These are phyloP conservation scores for Meda fulgida DNA, from an alignment of 2,797 vertebrate species.

Conservation along the genomic window DNA sequence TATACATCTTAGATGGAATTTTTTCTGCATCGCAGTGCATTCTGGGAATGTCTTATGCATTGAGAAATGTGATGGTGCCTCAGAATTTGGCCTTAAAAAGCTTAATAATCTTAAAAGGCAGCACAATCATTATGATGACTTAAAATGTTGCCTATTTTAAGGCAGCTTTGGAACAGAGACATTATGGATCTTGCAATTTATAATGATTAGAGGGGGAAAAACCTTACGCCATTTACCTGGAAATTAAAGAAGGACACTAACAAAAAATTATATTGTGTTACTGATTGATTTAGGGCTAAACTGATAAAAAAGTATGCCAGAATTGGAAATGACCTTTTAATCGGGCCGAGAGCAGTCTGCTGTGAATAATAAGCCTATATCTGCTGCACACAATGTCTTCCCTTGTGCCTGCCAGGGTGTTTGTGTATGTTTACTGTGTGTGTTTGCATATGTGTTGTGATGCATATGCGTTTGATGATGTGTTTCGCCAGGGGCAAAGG, in stretches of 20 bases:
- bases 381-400: conserved; percentile 7
- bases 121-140: conserved; percentile 1
- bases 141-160: background rate
- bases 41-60: conserved; percentile 11
- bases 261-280: background rate
- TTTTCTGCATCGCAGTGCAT: background rate
- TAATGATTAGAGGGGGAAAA: background rate
- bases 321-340: conserved; percentile 38
- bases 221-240: background rate
- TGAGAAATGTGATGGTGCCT: background rate
- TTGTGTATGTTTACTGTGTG: conserved; percentile 7
- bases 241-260: background rate
- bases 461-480: conserved; percentile 15
- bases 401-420: conserved; percentile 13
- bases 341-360: conserved; percentile 9
- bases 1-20: background rate
- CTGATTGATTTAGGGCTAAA: background rate
- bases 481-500: conserved; percentile 21
- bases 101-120: background rate
- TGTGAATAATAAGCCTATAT: conserved; percentile 33
- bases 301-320: conserved; percentile 14
- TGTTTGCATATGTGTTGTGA: background rate
- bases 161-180: background rate
- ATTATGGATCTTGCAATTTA: background rate
- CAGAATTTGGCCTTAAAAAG: conserved; percentile 1